A percentile compares a stretch with the other conserved stretches of the same genome.
These are phyloP conservation scores for Zaprionus taronus DNA, from an alignment of 1,140 invertebrate genomes.

Conservation along the genomic window DNA sequence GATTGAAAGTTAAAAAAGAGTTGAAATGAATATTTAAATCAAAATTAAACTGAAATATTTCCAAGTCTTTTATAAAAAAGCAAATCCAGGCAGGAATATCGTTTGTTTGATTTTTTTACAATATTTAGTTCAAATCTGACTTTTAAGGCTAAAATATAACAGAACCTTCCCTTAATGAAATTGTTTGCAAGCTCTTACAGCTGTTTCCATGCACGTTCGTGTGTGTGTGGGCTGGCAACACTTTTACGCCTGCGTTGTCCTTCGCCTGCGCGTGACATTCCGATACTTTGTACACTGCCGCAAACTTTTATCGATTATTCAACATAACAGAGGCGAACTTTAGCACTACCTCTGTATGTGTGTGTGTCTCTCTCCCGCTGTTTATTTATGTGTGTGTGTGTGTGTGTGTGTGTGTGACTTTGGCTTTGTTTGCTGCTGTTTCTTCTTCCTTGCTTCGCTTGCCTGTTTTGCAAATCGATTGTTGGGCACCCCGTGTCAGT, in stretches of 20 bases:
- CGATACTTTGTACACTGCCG: slow-evolving; percentile 74
- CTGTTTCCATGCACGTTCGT: slow-evolving; percentile 48
- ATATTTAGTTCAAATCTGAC: no score
- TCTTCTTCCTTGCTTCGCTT: background rate
- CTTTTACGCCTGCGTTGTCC: slow-evolving; percentile 70
- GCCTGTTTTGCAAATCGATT: slow-evolving; percentile 44
- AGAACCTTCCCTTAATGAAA: background rate
- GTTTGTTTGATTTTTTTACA: no score
- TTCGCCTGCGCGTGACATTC: slow-evolving; percentile 79
- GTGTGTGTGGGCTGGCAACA: slow-evolving; percentile 58
- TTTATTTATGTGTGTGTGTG: slow-evolving; percentile 3
- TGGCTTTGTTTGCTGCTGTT: slow-evolving; percentile 8
- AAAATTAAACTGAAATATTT: no score
- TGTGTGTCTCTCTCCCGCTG: slow-evolving; percentile 1
- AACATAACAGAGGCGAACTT: slow-evolving; percentile 10
- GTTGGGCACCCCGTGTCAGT: slow-evolving; percentile 18
- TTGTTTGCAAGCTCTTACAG: slow-evolving; percentile 47
- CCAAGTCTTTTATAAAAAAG: no score
- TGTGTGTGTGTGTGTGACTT: slow-evolving; percentile 15
- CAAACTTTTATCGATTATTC: slow-evolving; percentile 72
- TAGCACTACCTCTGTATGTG: background rate
- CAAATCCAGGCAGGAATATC: no score
- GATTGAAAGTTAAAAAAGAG: no score
- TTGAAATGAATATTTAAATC: no score
- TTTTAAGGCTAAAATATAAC: background rate